Evolutionary conservation across 2,888 invertebrate genomes (phyloP).

Genomic region (Shargacucullia verbasci): DNA sequence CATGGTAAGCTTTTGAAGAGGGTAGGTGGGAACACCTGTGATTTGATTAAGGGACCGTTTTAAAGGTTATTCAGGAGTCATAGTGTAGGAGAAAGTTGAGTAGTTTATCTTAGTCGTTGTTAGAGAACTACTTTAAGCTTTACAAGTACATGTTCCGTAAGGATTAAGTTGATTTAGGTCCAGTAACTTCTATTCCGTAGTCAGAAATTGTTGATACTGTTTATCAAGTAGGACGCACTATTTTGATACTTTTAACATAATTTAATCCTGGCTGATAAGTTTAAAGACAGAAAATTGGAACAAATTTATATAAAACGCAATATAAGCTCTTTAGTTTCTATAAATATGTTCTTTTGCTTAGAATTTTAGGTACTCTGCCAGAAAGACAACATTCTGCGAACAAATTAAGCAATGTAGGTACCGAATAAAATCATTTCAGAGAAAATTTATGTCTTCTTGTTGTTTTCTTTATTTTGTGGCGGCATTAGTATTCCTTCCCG

Average conservation of each 20-base stretch:
- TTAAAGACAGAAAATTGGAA: too few species aligned
- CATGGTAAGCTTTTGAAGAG: background rate
- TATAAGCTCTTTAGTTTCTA: too few species aligned
- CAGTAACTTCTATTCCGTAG: slow-evolving; percentile 2
- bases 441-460: slow-evolving; percentile 21
- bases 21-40: slow-evolving; percentile 51
- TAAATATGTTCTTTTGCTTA: too few species aligned
- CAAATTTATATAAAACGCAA: too few species aligned
- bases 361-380: slow-evolving; percentile 7
- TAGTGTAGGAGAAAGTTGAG: slow-evolving; percentile 36
- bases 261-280: too few species aligned
- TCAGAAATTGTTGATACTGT: background rate
- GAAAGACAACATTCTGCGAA: slow-evolving; percentile 3
- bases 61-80: slow-evolving; percentile 50
- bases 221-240: too few species aligned
- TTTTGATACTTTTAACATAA: too few species aligned
- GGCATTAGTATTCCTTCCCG: slow-evolving; percentile 43
- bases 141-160: slow-evolving; percentile 22
- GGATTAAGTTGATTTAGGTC: slow-evolving; percentile 40
- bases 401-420: slow-evolving; percentile 16
- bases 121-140: slow-evolving; percentile 32
- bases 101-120: slow-evolving; percentile 43
- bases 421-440: slow-evolving; percentile 9
- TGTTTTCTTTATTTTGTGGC: slow-evolving; percentile 31
- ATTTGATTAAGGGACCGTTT: slow-evolving; percentile 56